phyloP scores from a whole-genome alignment of 2,113 vertebrate genomes.

The Poicephalus meyeri region DNA sequence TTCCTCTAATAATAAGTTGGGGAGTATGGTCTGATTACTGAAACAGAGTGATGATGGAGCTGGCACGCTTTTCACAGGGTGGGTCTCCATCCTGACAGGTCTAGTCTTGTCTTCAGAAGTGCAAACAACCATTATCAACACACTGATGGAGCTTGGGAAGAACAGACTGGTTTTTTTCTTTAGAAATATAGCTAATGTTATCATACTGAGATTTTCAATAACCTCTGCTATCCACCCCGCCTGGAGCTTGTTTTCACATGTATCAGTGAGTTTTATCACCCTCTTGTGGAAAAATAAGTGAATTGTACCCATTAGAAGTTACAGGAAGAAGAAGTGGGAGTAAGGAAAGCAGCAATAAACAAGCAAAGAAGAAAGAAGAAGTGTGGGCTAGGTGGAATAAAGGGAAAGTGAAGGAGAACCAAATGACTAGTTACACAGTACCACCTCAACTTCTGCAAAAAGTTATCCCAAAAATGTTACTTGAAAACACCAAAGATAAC shows the following conservation, averaged over 20 bases:
- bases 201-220: neutral
- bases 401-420: neutral
- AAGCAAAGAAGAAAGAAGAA: neutral
- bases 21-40: neutral
- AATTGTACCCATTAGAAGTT: neutral
- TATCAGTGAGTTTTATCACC: conserved; percentile 33
- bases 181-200: neutral
- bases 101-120: conserved; percentile 1
- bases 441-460: neutral
- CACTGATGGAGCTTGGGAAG: neutral
- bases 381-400: neutral
- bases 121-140: neutral
- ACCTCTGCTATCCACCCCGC: neutral
- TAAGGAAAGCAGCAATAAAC: neutral
- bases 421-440: neutral
- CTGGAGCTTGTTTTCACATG: neutral
- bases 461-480: neutral
- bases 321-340: neutral
- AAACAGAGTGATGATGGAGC: neutral
- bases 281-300: conserved; percentile 50
- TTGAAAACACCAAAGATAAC: neutral
- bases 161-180: neutral
- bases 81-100: conserved; percentile 4
- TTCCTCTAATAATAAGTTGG: neutral
- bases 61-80: neutral